Evolutionary conservation across 2,888 invertebrate species (phyloP), one percentile per base, ranked within the genome.

Genomic region (Ormyrus nitidulus): DNA sequence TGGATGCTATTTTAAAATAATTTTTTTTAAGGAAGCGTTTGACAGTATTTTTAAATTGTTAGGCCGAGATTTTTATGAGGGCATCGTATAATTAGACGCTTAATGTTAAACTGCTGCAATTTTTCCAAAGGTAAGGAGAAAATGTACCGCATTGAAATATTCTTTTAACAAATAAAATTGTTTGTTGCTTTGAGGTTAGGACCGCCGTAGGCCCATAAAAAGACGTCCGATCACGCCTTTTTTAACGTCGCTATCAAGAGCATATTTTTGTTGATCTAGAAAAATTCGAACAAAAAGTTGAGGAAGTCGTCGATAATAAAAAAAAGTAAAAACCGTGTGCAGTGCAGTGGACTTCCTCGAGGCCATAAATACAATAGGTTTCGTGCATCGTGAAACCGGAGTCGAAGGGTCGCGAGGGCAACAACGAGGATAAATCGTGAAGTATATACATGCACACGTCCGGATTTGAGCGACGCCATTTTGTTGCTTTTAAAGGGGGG

Each of bases 401-500:
- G 59, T 44, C 46, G 59, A 75, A 75, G 66, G 75, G 70, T 64
- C 64, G 34, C 34, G 19, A 10, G 19, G 46, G 54, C 48, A 7
- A 19, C n/a, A 2, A 9, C 44, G 62, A 44, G 7, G 62, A 10
- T 19, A 3, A 53, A 3, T n/a, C 48, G 51, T 49, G 34, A 66
- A 19, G 49, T 46, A 77, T 11, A 58, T 13, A 48, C 54, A 62
- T 48, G 19, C 51, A 44, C 64, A 68, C 64, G 1, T 44, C n/a
- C 53, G 10, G 5, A 13, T 46, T 53, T 54, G 73, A 70, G 71
- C 65, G 77, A 84, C 83, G 87, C 88, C 88, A 89, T 89, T 86
- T 88, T 89, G 87, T 87, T 85, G 85, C 85, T 86, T 86, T 85
- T 85, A 86, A 84, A 85, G 70, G 65, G 59, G 53, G 73, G 54